Conservation (phyloP, 2,113 vertebrate species). For the Xenus cinereus region DNA sequence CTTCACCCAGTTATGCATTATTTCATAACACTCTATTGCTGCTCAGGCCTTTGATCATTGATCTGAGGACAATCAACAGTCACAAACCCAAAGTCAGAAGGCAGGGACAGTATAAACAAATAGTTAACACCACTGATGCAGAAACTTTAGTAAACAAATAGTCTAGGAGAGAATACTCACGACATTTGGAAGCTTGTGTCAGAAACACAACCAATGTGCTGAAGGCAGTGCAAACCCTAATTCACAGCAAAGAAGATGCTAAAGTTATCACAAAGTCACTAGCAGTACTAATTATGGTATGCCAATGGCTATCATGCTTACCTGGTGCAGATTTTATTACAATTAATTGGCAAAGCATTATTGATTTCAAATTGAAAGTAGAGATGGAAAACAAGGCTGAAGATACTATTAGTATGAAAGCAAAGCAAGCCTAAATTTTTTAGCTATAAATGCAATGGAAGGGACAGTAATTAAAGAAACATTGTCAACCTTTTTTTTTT, state of each 20-base stretch:
- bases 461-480: neutral
- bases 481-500: neutral
- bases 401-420: neutral
- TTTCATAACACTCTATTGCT: neutral
- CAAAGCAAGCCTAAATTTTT: neutral
- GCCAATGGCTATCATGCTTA: neutral
- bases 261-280: neutral
- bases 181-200: neutral
- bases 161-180: neutral
- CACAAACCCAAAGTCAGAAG: neutral
- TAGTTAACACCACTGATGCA: neutral
- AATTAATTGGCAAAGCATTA: neutral
- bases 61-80: neutral
- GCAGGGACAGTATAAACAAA: neutral
- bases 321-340: neutral
- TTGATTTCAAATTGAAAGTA: neutral
- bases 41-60: neutral
- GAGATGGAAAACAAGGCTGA: neutral
- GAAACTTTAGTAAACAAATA: neutral
- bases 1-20: neutral
- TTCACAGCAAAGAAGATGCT: neutral
- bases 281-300: neutral
- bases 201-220: neutral
- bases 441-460: neutral
- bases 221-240: neutral